phyloP scores from a whole-genome alignment of 2,888 invertebrate species.

The Drosophila gaucha region DNA sequence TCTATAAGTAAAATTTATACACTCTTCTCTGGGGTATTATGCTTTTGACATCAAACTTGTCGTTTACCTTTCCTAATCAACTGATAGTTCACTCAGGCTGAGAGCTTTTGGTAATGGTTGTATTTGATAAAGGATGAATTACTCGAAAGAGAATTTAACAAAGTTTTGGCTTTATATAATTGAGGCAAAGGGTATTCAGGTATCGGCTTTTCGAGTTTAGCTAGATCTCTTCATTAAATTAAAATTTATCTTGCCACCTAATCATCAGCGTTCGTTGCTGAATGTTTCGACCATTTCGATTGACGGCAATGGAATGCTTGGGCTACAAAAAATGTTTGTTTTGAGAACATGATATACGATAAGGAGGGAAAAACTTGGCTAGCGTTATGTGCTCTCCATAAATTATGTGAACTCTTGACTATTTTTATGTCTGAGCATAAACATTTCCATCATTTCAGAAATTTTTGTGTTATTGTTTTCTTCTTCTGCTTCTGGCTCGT shows the following conservation, averaged over 20 bases:
- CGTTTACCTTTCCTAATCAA: no score
- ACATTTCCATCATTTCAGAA: slow-evolving; percentile 47
- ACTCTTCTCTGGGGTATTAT: not conserved
- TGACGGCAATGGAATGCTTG: slow-evolving; percentile 43
- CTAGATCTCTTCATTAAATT: not conserved
- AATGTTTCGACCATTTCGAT: slow-evolving; percentile 26
- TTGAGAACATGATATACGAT: slow-evolving; percentile 48
- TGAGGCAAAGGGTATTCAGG: slow-evolving; percentile 2
- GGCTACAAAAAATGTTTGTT: slow-evolving; percentile 43
- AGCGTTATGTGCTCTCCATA: slow-evolving; percentile 24
- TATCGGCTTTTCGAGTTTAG: not conserved
- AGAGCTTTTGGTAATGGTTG: no score
- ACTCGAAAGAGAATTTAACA: no score
- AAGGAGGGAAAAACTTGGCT: slow-evolving; percentile 15
- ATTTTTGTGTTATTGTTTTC: slow-evolving; percentile 14
- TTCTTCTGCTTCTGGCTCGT: not conserved
- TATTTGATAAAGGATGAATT: no score
- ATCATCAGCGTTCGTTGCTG: slow-evolving; percentile 27
- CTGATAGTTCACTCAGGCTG: no score
- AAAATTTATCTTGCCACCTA: slow-evolving; percentile 42
- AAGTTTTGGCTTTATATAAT: no score
- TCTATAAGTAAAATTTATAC: not conserved
- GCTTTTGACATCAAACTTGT: not conserved
- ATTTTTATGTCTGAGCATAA: slow-evolving; percentile 49
- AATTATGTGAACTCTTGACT: slow-evolving; percentile 42